A percentile compares a stretch with the other conserved stretches of the same genome.
Evolutionary conservation across 2,888 invertebrate genomes (phyloP).

Genomic region (Mechanitis mazaeus): DNA sequence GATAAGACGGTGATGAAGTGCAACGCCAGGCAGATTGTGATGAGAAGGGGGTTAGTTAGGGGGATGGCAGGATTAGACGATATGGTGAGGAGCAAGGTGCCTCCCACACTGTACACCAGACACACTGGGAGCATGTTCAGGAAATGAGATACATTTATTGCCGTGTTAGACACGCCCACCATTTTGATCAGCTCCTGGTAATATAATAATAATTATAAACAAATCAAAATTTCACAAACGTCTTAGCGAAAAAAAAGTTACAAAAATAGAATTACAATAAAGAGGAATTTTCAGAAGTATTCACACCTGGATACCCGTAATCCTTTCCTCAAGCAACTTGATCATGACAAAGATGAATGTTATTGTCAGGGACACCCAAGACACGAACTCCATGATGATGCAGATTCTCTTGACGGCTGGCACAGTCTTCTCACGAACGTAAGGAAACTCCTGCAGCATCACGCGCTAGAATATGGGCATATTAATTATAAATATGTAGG

Average conservation of each 20-base stretch:
- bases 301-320: constrained; percentile 48
- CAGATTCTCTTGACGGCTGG: constrained; percentile 12
- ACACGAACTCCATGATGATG: constrained; percentile 23
- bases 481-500: no score
- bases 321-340: constrained; percentile 48
- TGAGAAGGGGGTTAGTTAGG: constrained; percentile 65
- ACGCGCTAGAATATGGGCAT: constrained; percentile 44
- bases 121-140: constrained; percentile 78
- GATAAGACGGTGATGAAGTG: constrained; percentile 77
- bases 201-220: not conserved
- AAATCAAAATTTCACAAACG: no score
- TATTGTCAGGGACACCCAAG: constrained; percentile 54
- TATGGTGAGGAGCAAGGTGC: constrained; percentile 53
- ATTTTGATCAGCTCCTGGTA: constrained; percentile 85
- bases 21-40: constrained; percentile 77
- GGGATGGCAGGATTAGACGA: constrained; percentile 67
- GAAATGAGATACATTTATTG: constrained; percentile 82
- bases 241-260: not conserved
- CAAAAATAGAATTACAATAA: no score
- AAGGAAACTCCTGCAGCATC: constrained; percentile 75
- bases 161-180: constrained; percentile 81
- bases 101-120: constrained; percentile 62
- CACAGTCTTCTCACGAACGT: constrained; percentile 33
- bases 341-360: constrained; percentile 62
- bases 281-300: not conserved